Evolutionary conservation across 2,888 invertebrate species (phyloP).

Genomic region (Kuschelorhynchus macadamiae): DNA sequence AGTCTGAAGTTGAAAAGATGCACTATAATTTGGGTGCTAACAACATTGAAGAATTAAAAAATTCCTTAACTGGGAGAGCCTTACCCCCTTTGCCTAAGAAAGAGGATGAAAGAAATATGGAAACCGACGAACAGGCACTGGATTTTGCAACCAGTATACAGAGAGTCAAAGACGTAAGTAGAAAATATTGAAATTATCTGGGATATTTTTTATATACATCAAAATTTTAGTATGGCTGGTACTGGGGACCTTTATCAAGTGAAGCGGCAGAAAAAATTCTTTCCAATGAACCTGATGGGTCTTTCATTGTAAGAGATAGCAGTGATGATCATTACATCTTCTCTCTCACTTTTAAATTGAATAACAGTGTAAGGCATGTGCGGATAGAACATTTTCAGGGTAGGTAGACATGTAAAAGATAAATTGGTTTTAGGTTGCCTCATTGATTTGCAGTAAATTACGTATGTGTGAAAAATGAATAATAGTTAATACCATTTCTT

Average conservation of each 20-base stretch:
- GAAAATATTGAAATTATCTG: background rate
- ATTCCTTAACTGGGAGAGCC: slow-evolving; percentile 76
- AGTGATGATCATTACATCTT: slow-evolving; percentile 97
- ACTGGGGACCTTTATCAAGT: slow-evolving; percentile 94
- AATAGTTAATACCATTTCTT: too few species aligned
- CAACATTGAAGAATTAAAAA: slow-evolving; percentile 66
- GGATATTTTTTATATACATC: slow-evolving; percentile 1
- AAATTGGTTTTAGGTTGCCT: too few species aligned
- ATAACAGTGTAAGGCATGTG: slow-evolving; percentile 90
- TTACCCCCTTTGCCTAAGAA: slow-evolving; percentile 76
- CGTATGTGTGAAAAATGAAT: too few species aligned
- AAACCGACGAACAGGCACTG: slow-evolving; percentile 69
- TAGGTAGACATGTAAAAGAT: slow-evolving; percentile 62
- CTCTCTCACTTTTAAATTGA: slow-evolving; percentile 92
- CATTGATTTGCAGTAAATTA: too few species aligned
- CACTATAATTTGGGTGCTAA: slow-evolving; percentile 29
- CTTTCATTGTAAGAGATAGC: slow-evolving; percentile 93
- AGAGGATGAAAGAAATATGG: slow-evolving; percentile 52
- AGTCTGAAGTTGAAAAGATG: slow-evolving; percentile 37
- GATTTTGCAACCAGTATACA: slow-evolving; percentile 94
- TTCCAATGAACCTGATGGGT: slow-evolving; percentile 93
- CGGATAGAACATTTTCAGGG: slow-evolving; percentile 96
- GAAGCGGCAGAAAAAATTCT: slow-evolving; percentile 93
- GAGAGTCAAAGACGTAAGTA: slow-evolving; percentile 92
- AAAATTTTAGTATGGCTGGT: slow-evolving; percentile 88